These are phyloP conservation scores for Drosophila tristis DNA, from an alignment of 1,140 invertebrate species.

Conservation along the genomic window DNA sequence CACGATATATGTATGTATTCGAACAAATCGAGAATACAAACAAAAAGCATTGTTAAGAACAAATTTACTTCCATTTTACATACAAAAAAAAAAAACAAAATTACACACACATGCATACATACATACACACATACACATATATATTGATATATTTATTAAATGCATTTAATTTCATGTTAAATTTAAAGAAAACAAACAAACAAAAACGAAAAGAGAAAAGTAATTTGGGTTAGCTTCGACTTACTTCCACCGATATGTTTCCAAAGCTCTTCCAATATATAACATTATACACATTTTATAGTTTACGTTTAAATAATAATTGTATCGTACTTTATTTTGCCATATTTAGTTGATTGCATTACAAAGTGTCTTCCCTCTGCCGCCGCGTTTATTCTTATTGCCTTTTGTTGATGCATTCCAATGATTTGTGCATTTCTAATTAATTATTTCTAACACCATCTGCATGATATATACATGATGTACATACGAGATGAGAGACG, in stretches of 20 bases:
- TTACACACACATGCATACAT: conserved; percentile 10
- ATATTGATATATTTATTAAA: conserved; percentile 70
- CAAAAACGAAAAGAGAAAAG: conserved; percentile 34
- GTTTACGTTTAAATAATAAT: conserved; percentile 52
- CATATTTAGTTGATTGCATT: conserved; percentile 60
- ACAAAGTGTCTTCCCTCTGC: conserved; percentile 66
- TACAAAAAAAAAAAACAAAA: neutral
- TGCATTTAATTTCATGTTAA: conserved; percentile 82
- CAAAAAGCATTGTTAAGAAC: conserved; percentile 75
- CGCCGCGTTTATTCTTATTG: conserved; percentile 48
- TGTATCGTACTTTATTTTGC: conserved; percentile 46
- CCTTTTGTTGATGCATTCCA: conserved; percentile 79
- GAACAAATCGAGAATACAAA: conserved; percentile 56
- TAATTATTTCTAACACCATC: conserved; percentile 53
- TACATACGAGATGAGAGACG: conserved; percentile 45
- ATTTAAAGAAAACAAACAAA: conserved; percentile 46
- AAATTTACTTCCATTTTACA: conserved; percentile 81
- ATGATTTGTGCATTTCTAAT: conserved; percentile 64
- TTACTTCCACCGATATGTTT: conserved; percentile 81
- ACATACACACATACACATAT: conserved; percentile 42
- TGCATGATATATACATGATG: conserved; percentile 25
- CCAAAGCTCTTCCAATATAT: conserved; percentile 81
- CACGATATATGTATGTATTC: conserved; percentile 55
- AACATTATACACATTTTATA: conserved; percentile 40
- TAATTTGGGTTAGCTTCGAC: conserved; percentile 71